Evolutionary conservation across 1,140 invertebrate species (phyloP).

Genomic region (Teleopsis dalmanni): DNA sequence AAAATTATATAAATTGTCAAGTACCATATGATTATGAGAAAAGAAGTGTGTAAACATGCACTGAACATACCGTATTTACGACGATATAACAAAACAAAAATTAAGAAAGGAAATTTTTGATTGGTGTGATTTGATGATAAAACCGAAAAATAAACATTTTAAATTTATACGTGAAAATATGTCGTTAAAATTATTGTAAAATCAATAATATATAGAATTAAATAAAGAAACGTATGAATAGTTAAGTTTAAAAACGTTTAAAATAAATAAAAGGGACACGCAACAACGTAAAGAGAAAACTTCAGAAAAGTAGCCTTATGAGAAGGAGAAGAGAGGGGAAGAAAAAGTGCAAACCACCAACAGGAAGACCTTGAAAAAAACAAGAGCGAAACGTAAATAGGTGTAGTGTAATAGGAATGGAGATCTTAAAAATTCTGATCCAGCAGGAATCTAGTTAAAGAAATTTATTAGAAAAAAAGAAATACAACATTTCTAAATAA

Average conservation of each 20-base stretch:
- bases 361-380: slow-evolving; percentile 10
- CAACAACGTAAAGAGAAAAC: slow-evolving; percentile 9
- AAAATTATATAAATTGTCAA: not conserved
- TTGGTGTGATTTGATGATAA: slow-evolving; percentile 6
- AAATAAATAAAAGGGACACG: slow-evolving; percentile 10
- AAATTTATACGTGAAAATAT: not conserved
- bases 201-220: slow-evolving; percentile 2
- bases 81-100: slow-evolving; percentile 8
- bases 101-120: no score
- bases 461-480: no score
- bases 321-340: not conserved
- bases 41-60: not conserved
- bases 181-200: slow-evolving; percentile 1
- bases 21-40: not conserved
- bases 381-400: no score
- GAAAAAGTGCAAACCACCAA: not conserved
- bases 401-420: no score
- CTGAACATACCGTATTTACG: no score
- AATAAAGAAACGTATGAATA: not conserved
- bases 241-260: not conserved
- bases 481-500: no score
- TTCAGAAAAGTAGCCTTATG: not conserved
- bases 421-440: no score
- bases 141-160: not conserved
- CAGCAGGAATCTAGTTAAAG: no score